Evolutionary conservation across 2,113 vertebrate species (phyloP), one percentile per base, ranked within the genome.

Genomic region (Hipposideros armiger): DNA sequence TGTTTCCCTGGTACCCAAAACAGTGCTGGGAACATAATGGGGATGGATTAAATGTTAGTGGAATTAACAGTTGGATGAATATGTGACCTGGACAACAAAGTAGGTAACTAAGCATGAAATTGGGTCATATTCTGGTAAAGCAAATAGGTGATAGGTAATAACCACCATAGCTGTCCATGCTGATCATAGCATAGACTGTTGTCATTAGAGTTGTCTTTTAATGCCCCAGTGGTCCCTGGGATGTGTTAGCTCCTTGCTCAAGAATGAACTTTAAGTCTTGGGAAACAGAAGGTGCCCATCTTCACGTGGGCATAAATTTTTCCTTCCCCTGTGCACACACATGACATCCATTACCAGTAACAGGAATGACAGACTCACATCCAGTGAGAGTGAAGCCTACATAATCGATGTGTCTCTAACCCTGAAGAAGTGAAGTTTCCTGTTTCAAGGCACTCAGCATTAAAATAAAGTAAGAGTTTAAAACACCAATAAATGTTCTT

Each of bases 401-500:
- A 2, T n/a, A 45, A 42, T 50, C 54, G 0, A 42, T 1, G 13
- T 20, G 58, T 50, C 58, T 3, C 42, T 9, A 11, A 4, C 70
- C 42, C 93, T 36, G 10, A 16, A 58, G 91, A 92, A 82, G 50
- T 72, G n/a, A 78, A 24, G 76, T 74, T 81, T 87, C 64, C 0
- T 66, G 19, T 22, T 10, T 52, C 19, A 73, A 84, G 84, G 77
- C 62, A 76, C 40, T 22, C 28, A 32, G 19, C 22, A 0, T 72
- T 50, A 50, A 92, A 52, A 73, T 45, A 66, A 40, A 96, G 72
- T 40, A 80, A 62, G 80, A 87, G 28, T 66, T 66, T 70, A 87
- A 87, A 83, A 67, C 77, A 92, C 84, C 93, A 91, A 20, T 84
- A 45, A 70, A 13, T 40, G 45, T 69, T 64, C 76, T 87, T 85